Percentiles rank a stretch among this genome's conserved stretches.
phyloP scores from a whole-genome alignment of 2,888 invertebrate genomes.

The Bedellia somnulentella region DNA sequence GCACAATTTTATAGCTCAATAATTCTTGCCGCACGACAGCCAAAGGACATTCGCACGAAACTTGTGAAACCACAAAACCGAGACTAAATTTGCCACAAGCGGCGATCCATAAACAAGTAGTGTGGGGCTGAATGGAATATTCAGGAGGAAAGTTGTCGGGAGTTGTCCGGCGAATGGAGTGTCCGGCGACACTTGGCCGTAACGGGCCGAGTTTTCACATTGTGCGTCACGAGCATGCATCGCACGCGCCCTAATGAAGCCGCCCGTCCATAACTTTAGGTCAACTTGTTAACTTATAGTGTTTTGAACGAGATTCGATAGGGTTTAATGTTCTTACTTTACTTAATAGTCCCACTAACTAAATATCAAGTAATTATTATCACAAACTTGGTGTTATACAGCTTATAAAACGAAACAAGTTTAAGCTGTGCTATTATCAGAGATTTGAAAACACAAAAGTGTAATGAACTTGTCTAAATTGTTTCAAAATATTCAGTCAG shows the following conservation, averaged over 20 bases:
- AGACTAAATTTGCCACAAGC: conserved; percentile 24
- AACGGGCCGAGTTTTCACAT: conserved; percentile 42
- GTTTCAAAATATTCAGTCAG: too few species aligned
- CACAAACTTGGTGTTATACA: too few species aligned
- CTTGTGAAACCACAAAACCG: conserved; percentile 39
- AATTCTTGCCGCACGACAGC: conserved; percentile 37
- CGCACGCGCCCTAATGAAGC: conserved; percentile 51
- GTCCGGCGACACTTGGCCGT: conserved; percentile 38
- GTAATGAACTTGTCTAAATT: too few species aligned
- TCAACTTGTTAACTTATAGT: conserved; percentile 40
- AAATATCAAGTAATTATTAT: too few species aligned
- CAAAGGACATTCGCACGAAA: conserved; percentile 34
- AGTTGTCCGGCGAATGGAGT: conserved; percentile 24
- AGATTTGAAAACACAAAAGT: too few species aligned
- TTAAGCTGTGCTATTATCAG: too few species aligned
- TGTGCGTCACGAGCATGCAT: conserved; percentile 43
- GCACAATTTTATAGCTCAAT: too few species aligned
- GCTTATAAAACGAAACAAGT: too few species aligned
- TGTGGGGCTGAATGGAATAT: conserved; percentile 36
- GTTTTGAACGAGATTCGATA: conserved; percentile 48
- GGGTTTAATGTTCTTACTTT: conserved; percentile 35
- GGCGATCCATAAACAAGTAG: conserved; percentile 40
- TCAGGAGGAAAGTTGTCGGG: conserved; percentile 49
- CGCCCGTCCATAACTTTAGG: conserved; percentile 32
- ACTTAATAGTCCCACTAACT: conserved; percentile 35